Conservation (phyloP, 2,113 vertebrate genomes). For the Ahaetulla prasina region DNA sequence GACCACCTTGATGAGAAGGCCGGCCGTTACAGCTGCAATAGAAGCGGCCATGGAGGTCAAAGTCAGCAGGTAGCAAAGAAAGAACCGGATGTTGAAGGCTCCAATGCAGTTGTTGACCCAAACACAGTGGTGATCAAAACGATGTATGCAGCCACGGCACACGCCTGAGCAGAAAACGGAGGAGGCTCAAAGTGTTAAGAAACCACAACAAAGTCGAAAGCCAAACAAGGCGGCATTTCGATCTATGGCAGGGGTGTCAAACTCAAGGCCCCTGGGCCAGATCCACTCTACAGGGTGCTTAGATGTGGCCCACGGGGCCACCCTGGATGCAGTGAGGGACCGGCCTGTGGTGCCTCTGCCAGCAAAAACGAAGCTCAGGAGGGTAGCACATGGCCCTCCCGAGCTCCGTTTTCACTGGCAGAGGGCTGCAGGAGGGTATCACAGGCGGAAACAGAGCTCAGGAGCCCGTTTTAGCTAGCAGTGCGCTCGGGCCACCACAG, state of each 20-base stretch:
- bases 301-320: too few relatives aligned
- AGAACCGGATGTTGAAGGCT: constrained; percentile 78
- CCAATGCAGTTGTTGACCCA: constrained; percentile 98
- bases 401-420: too few relatives aligned
- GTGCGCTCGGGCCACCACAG: too few relatives aligned
- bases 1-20: constrained; percentile 75
- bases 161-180: constrained; percentile 66
- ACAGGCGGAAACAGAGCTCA: too few relatives aligned
- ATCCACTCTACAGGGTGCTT: too few relatives aligned
- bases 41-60: constrained; percentile 69
- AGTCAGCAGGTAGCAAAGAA: constrained; percentile 83
- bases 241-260: not conserved
- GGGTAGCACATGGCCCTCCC: too few relatives aligned
- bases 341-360: too few relatives aligned
- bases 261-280: too few relatives aligned
- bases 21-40: constrained; percentile 64
- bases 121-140: constrained; percentile 95
- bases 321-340: too few relatives aligned
- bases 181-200: not conserved
- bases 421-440: too few relatives aligned
- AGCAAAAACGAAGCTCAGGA: too few relatives aligned
- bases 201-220: not conserved
- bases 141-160: constrained; percentile 84
- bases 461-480: too few relatives aligned
- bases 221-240: not conserved